Percentiles rank a stretch among this genome's conserved stretches.
These are phyloP conservation scores for Rhinichthys osculus DNA, from an alignment of 2,797 vertebrate species.

Conservation along the genomic window DNA sequence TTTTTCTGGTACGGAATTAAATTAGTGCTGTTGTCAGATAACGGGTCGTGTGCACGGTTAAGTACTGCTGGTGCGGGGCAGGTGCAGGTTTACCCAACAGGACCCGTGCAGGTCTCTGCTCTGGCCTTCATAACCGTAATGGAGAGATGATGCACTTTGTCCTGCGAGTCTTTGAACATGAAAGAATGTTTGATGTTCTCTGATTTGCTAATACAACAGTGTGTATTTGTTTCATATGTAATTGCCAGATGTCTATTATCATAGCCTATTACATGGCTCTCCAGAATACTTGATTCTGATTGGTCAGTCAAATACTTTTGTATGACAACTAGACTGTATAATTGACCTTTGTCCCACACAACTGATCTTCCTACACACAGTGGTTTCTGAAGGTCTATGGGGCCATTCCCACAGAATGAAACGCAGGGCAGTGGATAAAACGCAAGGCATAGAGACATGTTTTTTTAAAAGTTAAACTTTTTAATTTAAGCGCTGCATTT, in stretches of 20 bases:
- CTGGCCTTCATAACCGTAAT: neutral
- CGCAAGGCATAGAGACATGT: neutral
- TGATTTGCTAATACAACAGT: constrained; percentile 38
- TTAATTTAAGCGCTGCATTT: neutral
- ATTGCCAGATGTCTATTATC: constrained; percentile 32
- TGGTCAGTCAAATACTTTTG: neutral
- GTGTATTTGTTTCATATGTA: constrained; percentile 48
- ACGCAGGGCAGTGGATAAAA: neutral
- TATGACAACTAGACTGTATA: constrained; percentile 5
- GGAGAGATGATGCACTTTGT: constrained; percentile 6
- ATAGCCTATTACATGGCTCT: constrained; percentile 23
- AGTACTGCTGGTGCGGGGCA: no score
- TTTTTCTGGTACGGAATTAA: neutral
- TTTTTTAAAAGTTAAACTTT: neutral
- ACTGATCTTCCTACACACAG: neutral
- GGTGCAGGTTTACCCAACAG: no score
- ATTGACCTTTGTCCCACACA: neutral
- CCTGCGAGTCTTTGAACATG: constrained; percentile 41
- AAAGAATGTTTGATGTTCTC: constrained; percentile 51
- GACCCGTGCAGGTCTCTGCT: neutral
- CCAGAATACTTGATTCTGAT: constrained; percentile 6
- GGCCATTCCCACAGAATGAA: neutral
- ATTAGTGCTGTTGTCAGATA: neutral
- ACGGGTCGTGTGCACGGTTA: no score
- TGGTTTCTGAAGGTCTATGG: neutral